A percentile compares a stretch with the other conserved stretches of the same genome.
Evolutionary conservation across 2,113 vertebrate genomes (phyloP).

Genomic region (Amblyopsis rosae): DNA sequence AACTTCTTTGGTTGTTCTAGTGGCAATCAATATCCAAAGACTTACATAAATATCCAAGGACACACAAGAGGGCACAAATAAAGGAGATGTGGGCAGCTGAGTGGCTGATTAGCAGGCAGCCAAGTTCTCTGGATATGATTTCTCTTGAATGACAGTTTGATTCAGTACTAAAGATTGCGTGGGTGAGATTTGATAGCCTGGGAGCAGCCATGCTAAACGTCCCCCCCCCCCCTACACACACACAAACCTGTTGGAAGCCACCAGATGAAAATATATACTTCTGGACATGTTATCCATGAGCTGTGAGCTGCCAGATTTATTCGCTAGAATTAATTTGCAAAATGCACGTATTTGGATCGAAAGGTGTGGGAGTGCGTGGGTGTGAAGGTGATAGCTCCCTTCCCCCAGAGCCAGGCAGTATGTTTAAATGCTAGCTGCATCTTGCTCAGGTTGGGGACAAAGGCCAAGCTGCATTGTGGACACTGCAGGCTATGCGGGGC

Average conservation of each 20-base stretch:
- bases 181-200: neutral
- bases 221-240: neutral
- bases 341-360: slow-evolving; percentile 20
- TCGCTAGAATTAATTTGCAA: neutral
- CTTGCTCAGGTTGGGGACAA: slow-evolving; percentile 6
- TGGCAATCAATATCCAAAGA: neutral
- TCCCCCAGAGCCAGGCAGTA: slow-evolving; percentile 1
- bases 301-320: slow-evolving; percentile 3
- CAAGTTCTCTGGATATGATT: neutral
- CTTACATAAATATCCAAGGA: neutral
- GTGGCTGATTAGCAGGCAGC: neutral
- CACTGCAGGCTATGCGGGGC: neutral
- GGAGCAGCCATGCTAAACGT: neutral
- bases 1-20: neutral
- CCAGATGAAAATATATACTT: slow-evolving; percentile 7
- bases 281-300: no score
- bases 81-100: neutral
- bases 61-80: neutral
- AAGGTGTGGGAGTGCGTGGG: slow-evolving; percentile 19
- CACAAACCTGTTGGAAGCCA: no score
- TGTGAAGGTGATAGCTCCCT: neutral
- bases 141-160: neutral
- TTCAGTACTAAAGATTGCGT: neutral
- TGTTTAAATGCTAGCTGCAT: slow-evolving; percentile 18
- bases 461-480: neutral